These are phyloP conservation scores for Melieria picta DNA, from an alignment of 2,888 invertebrate species.

Conservation along the genomic window DNA sequence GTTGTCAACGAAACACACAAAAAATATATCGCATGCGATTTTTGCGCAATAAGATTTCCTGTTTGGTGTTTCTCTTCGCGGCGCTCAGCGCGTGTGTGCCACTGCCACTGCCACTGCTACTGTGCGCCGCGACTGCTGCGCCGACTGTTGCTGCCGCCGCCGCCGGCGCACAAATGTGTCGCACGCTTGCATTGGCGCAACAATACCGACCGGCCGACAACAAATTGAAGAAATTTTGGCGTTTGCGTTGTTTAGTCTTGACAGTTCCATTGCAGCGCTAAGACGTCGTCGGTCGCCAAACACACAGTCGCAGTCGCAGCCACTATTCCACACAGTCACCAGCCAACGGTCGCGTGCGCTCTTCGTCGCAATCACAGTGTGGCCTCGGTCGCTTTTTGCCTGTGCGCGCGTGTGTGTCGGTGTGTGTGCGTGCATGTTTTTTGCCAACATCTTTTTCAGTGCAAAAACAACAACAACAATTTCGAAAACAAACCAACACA, in stretches of 20 bases:
- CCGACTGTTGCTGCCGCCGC: constrained; percentile 9
- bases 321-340: too few relatives aligned
- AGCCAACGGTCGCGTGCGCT: not conserved
- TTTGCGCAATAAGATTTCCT: constrained; percentile 3
- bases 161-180: not conserved
- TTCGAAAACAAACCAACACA: not conserved
- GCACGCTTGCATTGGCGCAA: not conserved
- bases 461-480: not conserved
- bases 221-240: constrained; percentile 18
- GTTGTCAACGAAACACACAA: too few relatives aligned
- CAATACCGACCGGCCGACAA: not conserved
- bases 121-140: not conserved
- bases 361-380: not conserved
- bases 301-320: too few relatives aligned
- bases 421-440: not conserved
- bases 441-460: not conserved
- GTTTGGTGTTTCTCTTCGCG: not conserved
- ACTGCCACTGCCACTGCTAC: not conserved
- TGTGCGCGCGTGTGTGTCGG: not conserved
- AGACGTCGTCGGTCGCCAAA: constrained; percentile 30
- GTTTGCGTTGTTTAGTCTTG: constrained; percentile 43
- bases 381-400: too few relatives aligned
- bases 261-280: constrained; percentile 45
- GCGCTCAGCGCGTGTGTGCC: constrained; percentile 3
- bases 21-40: constrained; percentile 20